Evolutionary conservation across 92 coral and sea anemone species (phyloP).

Genomic region (Virgularia gustaviana): DNA sequence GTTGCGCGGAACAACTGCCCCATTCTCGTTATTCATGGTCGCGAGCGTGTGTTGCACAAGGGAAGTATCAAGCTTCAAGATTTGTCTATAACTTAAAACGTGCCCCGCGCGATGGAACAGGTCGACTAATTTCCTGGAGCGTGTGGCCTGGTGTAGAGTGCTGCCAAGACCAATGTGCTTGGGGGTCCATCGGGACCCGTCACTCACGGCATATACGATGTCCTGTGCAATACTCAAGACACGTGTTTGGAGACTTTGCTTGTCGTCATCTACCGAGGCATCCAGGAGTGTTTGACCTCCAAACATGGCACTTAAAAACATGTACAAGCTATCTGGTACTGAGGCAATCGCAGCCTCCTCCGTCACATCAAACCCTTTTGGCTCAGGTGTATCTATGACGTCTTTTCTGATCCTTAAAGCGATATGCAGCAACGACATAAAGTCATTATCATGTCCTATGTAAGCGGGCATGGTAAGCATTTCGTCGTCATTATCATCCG

Average conservation of each 20-base stretch:
- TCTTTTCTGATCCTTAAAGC: constrained; percentile 28
- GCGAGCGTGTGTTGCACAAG: constrained; percentile 40
- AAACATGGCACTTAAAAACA: constrained; percentile 3
- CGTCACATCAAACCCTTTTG: not conserved
- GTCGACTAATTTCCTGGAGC: constrained; percentile 43
- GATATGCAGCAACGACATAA: constrained; percentile 23
- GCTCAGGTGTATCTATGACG: constrained; percentile 1
- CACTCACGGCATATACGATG: constrained; percentile 12
- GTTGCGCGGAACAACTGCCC: constrained; percentile 45
- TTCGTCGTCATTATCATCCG: constrained; percentile 21
- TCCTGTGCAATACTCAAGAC: constrained; percentile 26
- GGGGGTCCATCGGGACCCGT: constrained; percentile 32
- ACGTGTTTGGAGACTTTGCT: constrained; percentile 5
- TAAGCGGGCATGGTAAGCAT: constrained; percentile 36
- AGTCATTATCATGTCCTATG: constrained; percentile 11
- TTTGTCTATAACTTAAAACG: constrained; percentile 32
- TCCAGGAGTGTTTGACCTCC: constrained; percentile 8
- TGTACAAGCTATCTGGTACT: constrained; percentile 2
- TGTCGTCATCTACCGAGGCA: too few species aligned
- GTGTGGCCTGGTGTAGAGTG: constrained; percentile 28
- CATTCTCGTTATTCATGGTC: constrained; percentile 45
- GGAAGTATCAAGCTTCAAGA: constrained; percentile 37
- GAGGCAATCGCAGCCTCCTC: not conserved
- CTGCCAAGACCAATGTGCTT: constrained; percentile 33
- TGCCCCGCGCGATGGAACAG: constrained; percentile 47